Evolutionary conservation across 92 coral and sea anemone species (phyloP).

Genomic region (Parazoanthus swiftii): DNA sequence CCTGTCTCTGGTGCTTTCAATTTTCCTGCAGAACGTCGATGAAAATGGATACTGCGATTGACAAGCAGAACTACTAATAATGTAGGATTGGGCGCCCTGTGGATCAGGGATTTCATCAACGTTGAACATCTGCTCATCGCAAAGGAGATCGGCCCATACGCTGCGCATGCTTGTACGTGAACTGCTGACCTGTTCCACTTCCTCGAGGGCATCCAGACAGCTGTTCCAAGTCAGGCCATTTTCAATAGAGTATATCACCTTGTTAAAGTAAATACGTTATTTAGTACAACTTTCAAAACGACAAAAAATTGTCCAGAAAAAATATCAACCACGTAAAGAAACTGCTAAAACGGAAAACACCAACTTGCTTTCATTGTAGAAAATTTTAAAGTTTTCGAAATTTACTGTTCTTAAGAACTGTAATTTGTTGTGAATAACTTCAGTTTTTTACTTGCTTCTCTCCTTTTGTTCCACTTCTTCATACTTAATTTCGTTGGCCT

Average conservation of each 20-base stretch:
- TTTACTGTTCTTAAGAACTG: neutral
- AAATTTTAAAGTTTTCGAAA: too few species aligned
- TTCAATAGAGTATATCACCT: slow-evolving; percentile 42
- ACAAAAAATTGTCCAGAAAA: neutral
- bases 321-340: neutral
- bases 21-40: slow-evolving; percentile 32
- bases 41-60: slow-evolving; percentile 35
- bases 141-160: slow-evolving; percentile 40
- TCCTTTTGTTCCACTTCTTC: too few species aligned
- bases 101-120: slow-evolving; percentile 57
- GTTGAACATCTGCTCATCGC: slow-evolving; percentile 43
- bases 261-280: neutral
- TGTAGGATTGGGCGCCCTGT: slow-evolving; percentile 58
- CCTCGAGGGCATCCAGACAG: slow-evolving; percentile 3
- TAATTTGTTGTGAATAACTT: too few species aligned
- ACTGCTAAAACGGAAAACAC: neutral
- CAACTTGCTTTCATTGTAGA: neutral
- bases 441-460: too few species aligned
- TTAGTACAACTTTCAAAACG: neutral
- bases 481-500: too few species aligned
- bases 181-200: neutral
- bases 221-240: slow-evolving; percentile 12
- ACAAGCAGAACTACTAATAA: slow-evolving; percentile 32
- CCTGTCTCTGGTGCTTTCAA: slow-evolving; percentile 39
- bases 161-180: neutral